phyloP scores from a whole-genome alignment of 2,888 invertebrate genomes.

The Drosophila melanosoma region DNA sequence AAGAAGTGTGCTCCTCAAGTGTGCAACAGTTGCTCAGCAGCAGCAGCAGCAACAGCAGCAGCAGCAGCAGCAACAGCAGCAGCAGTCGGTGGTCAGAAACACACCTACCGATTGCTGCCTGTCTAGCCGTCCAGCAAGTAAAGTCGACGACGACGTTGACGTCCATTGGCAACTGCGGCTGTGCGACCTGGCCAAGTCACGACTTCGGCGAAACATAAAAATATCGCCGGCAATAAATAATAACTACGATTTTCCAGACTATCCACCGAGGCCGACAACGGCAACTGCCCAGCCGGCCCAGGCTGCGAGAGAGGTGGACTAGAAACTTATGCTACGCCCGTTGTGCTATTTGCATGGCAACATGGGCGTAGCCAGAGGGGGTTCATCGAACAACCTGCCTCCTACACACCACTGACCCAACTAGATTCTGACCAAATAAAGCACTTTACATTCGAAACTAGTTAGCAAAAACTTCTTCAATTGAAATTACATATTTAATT shows the following conservation, averaged over 20 bases:
- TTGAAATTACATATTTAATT: not conserved
- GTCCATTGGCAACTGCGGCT: conserved; percentile 37
- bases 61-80: conserved; percentile 21
- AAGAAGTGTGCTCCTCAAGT: conserved; percentile 59
- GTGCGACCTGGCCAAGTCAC: conserved; percentile 74
- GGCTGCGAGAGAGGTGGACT: not conserved
- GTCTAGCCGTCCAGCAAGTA: conserved; percentile 46
- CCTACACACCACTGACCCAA: not conserved
- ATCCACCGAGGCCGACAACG: conserved; percentile 58
- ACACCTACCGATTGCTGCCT: conserved; percentile 64
- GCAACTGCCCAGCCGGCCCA: conserved; percentile 9
- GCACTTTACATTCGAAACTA: too few relatives aligned
- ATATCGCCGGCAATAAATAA: conserved; percentile 81
- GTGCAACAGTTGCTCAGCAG: conserved; percentile 59
- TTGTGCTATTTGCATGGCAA: conserved; percentile 67
- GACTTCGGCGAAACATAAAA: conserved; percentile 81
- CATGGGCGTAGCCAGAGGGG: conserved; percentile 8
- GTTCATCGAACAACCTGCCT: not conserved
- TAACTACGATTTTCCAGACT: conserved; percentile 82
- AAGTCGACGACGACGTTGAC: conserved; percentile 28
- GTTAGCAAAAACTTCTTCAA: not conserved
- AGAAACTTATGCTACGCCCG: conserved; percentile 56
- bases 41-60: conserved; percentile 3
- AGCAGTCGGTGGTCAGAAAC: conserved; percentile 61
- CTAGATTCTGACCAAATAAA: not conserved